Conservation (phyloP, 2,113 vertebrate genomes). For the Oenanthe oenanthe region DNA sequence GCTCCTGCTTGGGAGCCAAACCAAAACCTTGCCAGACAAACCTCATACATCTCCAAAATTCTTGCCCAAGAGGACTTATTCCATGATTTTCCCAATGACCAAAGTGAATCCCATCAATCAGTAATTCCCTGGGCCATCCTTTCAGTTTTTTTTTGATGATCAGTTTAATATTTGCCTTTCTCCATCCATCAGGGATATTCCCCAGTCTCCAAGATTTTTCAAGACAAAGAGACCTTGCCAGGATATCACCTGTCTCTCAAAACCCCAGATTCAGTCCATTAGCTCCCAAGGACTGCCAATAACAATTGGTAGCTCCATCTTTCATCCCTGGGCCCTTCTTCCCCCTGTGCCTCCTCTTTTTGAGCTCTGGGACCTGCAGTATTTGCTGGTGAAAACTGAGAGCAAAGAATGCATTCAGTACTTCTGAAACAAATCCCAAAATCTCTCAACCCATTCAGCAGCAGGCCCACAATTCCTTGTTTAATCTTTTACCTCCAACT, state of each 20-base stretch:
- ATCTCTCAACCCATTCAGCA: neutral
- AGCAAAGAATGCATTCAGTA: neutral
- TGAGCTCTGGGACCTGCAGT: neutral
- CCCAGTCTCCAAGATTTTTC: neutral
- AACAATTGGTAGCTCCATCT: neutral
- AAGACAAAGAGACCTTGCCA: neutral
- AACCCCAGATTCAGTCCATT: too few species aligned
- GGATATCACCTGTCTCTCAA: neutral
- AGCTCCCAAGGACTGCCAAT: neutral
- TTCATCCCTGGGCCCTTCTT: neutral
- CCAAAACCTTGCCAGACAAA: neutral
- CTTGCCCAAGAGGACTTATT: neutral
- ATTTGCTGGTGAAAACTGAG: neutral
- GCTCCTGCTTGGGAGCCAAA: neutral
- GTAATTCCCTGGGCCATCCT: neutral
- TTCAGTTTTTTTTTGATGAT: neutral
- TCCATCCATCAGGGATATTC: neutral
- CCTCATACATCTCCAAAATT: neutral
- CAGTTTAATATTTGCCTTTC: neutral
- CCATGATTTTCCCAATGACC: neutral
- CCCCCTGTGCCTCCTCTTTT: neutral
- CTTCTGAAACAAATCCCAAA: neutral
- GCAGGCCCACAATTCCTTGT: neutral
- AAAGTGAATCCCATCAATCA: neutral
- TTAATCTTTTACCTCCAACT: neutral